Evolutionary conservation across 2,113 vertebrate genomes (phyloP), one percentile per base, ranked within the genome.

Genomic region (Myiagra hebetior): DNA sequence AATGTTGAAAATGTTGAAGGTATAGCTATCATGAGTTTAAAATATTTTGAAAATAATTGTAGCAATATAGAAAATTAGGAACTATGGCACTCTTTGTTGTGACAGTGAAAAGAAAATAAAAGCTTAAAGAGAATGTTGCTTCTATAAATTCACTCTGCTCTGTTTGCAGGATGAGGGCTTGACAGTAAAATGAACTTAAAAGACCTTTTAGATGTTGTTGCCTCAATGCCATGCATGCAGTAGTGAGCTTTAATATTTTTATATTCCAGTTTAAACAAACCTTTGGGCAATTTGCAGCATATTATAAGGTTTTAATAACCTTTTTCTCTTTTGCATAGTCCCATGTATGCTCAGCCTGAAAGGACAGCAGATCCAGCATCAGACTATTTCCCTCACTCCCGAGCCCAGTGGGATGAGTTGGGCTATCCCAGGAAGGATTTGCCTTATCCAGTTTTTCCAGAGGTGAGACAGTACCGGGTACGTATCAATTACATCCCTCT

Each of bases 331-430:
- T 64, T 60, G 37, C 21, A 22, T 5, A 96, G 95, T 42, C 22
- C 47, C 0, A 0, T 26, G 8, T 26, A 62, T 30, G 12, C 60
- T 79, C 91, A 68, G 52, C 60, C 85, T 16, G 33, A 16, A 10
- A 78, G 46, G 49, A 73, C n/a, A 75, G 39, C 70, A n/a, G 42
- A 35, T 33, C 28, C 80, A 79, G 21, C 9, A 47, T 13, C 17
- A 77, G 70, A 52, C 7, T 23, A 20, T 41, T 64, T n/a, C 73
- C 50, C 75, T 63, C 26, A 27, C 13, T 26, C 63, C 70, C 27
- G 0, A 22, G 13, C 64, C 81, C 78, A 37, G 2, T 2, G 0
- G 31, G 52, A 74, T 0, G 8, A 2, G n/a, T 70, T 17, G 59
- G 64, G 2, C 39, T 31, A 18, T 33, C 39, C 74, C 52, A 72